A percentile compares a stretch with the other conserved stretches of the same genome.
Conservation (phyloP, 1,140 invertebrate genomes). For the Drosophila persimilis region DNA sequence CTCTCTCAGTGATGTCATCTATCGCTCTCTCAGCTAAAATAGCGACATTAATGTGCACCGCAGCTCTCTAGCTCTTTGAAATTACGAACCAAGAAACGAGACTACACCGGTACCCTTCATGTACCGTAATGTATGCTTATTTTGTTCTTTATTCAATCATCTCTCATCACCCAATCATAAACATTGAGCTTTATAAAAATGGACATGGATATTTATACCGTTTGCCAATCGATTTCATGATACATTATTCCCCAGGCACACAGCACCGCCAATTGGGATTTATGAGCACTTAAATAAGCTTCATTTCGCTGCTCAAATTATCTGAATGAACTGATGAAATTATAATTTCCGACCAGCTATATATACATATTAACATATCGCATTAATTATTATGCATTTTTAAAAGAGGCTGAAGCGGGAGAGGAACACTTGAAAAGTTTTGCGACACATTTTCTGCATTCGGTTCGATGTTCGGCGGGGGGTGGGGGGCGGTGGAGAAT, state of each 20-base stretch:
- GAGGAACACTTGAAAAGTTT: constrained; percentile 33
- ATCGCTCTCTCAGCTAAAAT: too few species aligned
- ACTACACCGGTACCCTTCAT: too few species aligned
- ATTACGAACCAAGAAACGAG: too few species aligned
- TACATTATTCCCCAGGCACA: background rate
- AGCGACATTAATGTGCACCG: too few species aligned
- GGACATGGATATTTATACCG: too few species aligned
- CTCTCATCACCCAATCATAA: too few species aligned
- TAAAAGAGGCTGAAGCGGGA: constrained; percentile 1
- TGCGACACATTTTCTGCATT: constrained; percentile 35
- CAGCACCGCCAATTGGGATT: constrained; percentile 44
- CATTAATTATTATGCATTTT: constrained; percentile 49
- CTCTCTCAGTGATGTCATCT: too few species aligned
- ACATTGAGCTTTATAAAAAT: too few species aligned
- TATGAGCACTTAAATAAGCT: constrained; percentile 61
- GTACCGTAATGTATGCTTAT: too few species aligned
- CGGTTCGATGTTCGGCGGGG: background rate
- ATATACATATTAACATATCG: constrained; percentile 50
- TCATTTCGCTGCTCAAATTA: constrained; percentile 51
- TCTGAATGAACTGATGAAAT: constrained; percentile 55
- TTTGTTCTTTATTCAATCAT: too few species aligned
- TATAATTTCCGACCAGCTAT: constrained; percentile 28
- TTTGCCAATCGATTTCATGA: too few species aligned
- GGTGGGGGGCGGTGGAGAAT: constrained; percentile 24
- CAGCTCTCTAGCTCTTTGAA: too few species aligned